Base-by-base conservation (phyloP, 2,113 vertebrate species). In the Pelecanoides urinatrix region DNA sequence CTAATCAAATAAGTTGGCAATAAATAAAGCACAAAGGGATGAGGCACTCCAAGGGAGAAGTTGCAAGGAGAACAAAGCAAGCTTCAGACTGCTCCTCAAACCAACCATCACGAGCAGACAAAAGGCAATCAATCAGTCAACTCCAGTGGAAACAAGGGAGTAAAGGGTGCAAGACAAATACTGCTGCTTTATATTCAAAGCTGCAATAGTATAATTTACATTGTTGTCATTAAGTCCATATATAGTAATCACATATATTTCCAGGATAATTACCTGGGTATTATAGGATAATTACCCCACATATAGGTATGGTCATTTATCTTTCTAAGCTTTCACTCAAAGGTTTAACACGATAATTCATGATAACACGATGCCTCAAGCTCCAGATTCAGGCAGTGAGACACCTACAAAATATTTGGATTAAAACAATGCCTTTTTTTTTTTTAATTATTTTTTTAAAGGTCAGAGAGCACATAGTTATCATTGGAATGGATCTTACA, bases 1-100 rank as follows among this genome's bases (percentile, higher is more conserved):
- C 94, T 93, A 96, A 97, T 92, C 89, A 96, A 92, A 91, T 58
- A 96, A 92, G 63, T 27, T 59, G 34, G 52, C 53, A 90, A 91
- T 47, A 88, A 92, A 92, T 66, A 86, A 92, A 91, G 47, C 62
- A 94, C 62, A 94, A 88, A 92, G 73, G 16, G 83, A 94, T 79
- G n/a, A 0, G 1, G 62, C 63, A 92, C 77, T 36, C 55, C 62
- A 89, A 85, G 44, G 59, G 25, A 84, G 56, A 94, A 65, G 40
- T 18, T 63, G 34, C 45, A 73, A 80, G 52, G 44, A 61, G 89
- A 95, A 93, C 36, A 82, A 82, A 77, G 50, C 36, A 76, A 72
- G 8, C 22, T 66, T 86, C 45, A 72, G 40, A 44, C 34, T 58
- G 61, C 83, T 90, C 72, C 71, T 92, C 80, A 81, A 82, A 59